A percentile compares a stretch with the other conserved stretches of the same genome.
Evolutionary conservation across 64 coral and sea anemone genomes (phyloP).

Genomic region (Actinia equina): DNA sequence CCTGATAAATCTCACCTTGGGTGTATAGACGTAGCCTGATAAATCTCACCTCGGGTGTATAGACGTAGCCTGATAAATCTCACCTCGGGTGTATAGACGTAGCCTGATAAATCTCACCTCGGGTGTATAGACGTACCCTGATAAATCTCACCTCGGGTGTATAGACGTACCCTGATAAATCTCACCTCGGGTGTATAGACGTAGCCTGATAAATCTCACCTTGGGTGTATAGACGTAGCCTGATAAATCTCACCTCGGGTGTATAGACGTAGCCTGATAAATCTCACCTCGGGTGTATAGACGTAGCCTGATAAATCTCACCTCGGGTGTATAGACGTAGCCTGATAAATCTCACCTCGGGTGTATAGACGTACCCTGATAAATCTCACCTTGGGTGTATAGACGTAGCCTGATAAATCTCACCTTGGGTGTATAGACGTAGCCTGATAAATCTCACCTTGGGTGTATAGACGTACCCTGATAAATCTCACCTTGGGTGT

Average conservation of each 20-base stretch:
- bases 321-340: too few species aligned
- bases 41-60: conserved; percentile 20
- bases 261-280: background rate
- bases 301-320: conserved; percentile 73
- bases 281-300: conserved; percentile 80
- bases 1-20: conserved; percentile 50
- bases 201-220: conserved; percentile 18
- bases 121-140: too few species aligned
- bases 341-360: conserved; percentile 53
- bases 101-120: conserved; percentile 53
- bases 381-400: conserved; percentile 16
- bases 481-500: conserved; percentile 73
- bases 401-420: background rate
- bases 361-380: conserved; percentile 83
- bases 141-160: conserved; percentile 74
- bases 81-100: conserved; percentile 90
- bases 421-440: conserved; percentile 89
- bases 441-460: conserved; percentile 51
- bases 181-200: background rate
- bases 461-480: too few species aligned
- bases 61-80: background rate
- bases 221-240: conserved; percentile 92
- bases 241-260: conserved; percentile 29
- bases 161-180: conserved; percentile 80
- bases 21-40: conserved; percentile 84